A percentile compares a stretch with the other conserved stretches of the same genome.
Evolutionary conservation across 2,113 vertebrate species (phyloP).

Genomic region (Recurvirostra avosetta): DNA sequence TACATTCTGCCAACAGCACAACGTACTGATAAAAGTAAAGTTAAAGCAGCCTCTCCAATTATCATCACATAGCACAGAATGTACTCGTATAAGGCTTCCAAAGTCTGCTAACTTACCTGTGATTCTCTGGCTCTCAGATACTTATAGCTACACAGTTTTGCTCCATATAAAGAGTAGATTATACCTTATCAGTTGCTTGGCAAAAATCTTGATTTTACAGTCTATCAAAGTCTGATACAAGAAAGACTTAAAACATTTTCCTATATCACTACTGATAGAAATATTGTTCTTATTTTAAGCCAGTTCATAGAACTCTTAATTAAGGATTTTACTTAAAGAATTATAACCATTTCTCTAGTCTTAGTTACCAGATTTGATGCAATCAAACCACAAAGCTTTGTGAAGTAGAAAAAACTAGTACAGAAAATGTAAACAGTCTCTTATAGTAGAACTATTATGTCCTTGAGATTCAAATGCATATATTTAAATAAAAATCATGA

Average conservation of each 20-base stretch:
- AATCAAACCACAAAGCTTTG: neutral
- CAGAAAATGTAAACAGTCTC: neutral
- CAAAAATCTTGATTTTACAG: conserved; percentile 1
- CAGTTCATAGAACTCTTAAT: neutral
- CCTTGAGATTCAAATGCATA: neutral
- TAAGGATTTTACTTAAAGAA: neutral
- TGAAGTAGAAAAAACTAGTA: neutral
- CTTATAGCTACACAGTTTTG: neutral
- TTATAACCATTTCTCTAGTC: neutral
- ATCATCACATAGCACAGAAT: neutral
- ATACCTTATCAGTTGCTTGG: neutral
- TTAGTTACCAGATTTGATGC: neutral
- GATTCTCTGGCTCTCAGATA: neutral
- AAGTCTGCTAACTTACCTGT: neutral
- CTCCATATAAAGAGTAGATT: neutral
- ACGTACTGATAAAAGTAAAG: neutral
- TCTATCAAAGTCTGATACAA: neutral
- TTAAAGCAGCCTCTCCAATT: conserved; percentile 47
- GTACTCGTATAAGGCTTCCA: neutral
- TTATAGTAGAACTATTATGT: neutral
- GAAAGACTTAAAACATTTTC: neutral
- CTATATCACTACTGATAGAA: neutral
- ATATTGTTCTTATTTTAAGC: neutral
- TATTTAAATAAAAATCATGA: neutral
- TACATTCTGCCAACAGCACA: conserved; percentile 32